phyloP scores from a whole-genome alignment of 2,113 vertebrate species.

The Acrocephalus kingi region DNA sequence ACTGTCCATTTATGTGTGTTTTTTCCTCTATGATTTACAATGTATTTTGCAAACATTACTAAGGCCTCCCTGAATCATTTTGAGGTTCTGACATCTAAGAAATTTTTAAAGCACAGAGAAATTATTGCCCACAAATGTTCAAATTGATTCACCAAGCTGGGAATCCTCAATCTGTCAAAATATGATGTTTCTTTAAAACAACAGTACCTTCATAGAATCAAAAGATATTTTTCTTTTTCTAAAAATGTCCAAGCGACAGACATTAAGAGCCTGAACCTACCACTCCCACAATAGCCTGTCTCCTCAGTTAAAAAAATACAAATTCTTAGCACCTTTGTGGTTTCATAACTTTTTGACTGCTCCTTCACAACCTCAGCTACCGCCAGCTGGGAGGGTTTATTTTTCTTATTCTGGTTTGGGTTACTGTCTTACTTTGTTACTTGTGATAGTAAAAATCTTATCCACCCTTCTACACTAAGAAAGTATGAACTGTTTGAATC shows the following conservation, averaged over 20 bases:
- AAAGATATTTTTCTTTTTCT: not conserved
- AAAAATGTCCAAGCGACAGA: not conserved
- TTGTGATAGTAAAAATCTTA: not conserved
- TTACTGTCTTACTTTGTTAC: conserved; percentile 2
- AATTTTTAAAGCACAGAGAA: not conserved
- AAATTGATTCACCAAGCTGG: not conserved
- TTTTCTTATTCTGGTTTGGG: conserved; percentile 37
- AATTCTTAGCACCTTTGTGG: conserved; percentile 21
- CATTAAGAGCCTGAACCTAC: not conserved
- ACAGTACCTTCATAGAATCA: not conserved
- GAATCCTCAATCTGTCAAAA: not conserved
- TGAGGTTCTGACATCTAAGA: not conserved
- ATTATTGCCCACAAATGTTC: not conserved
- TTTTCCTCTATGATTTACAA: not conserved
- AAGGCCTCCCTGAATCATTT: not conserved
- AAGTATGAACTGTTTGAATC: not conserved
- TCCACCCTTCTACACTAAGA: not conserved
- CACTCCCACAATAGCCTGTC: not conserved
- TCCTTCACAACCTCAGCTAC: not conserved
- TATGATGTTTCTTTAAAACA: not conserved
- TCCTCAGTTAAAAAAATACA: not conserved
- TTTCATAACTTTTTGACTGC: not conserved
- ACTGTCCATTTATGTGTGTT: not conserved
- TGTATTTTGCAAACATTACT: not conserved
- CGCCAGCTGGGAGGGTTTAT: conserved; percentile 4